A percentile compares a stretch with the other conserved stretches of the same genome.
These are phyloP conservation scores for Sarotherodon lohbergeri DNA, from an alignment of 2,113 vertebrate species.

Conservation along the genomic window DNA sequence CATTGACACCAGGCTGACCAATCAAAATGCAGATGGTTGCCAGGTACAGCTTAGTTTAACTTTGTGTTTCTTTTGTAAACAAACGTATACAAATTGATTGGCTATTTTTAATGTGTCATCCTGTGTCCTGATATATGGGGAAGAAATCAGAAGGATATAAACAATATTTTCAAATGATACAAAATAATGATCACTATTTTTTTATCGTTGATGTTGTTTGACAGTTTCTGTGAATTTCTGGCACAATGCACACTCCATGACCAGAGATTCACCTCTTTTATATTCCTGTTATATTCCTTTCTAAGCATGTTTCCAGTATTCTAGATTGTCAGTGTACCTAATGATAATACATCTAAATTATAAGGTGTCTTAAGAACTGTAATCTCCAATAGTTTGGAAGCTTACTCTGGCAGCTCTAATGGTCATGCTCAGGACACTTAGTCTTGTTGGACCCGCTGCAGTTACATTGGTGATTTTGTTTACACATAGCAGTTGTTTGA, in stretches of 20 bases:
- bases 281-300: neutral
- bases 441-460: neutral
- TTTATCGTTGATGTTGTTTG: neutral
- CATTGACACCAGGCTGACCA: constrained; percentile 79
- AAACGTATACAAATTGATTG: neutral
- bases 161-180: neutral
- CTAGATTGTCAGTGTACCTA: neutral
- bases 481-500: neutral
- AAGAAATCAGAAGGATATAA: neutral
- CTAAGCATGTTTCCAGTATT: neutral
- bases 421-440: neutral
- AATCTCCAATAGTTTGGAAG: neutral
- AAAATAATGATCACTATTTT: neutral
- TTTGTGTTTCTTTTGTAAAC: neutral
- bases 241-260: neutral
- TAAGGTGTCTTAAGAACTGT: neutral
- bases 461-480: neutral
- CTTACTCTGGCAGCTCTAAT: neutral
- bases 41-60: constrained; percentile 68
- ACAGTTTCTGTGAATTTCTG: neutral
- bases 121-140: neutral
- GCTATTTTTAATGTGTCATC: neutral
- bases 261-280: neutral
- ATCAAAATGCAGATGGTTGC: constrained; percentile 70
- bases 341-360: neutral